Percentiles rank a stretch among this genome's conserved stretches.
Evolutionary conservation across 2,888 invertebrate species (phyloP).

Genomic region (Sinelater perroti): DNA sequence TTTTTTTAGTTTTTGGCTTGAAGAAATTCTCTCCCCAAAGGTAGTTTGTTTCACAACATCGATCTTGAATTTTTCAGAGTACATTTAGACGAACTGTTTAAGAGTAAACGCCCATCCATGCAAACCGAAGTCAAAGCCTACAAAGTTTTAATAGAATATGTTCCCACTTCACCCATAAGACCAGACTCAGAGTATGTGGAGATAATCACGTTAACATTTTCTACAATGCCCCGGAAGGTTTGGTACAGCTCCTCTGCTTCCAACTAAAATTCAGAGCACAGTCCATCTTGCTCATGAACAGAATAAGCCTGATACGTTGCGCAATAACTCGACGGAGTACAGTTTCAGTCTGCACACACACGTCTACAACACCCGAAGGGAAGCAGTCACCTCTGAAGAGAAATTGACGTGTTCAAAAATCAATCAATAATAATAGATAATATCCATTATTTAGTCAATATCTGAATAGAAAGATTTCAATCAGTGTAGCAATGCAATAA

Average conservation of each 20-base stretch:
- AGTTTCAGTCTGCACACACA: conserved; percentile 99
- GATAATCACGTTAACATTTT: conserved; percentile 99
- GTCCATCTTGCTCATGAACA: conserved; percentile 99
- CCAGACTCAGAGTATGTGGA: conserved; percentile 98
- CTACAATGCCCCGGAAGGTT: conserved; percentile 99
- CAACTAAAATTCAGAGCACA: conserved; percentile 95
- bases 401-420: conserved; percentile 99
- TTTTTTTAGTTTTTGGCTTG: conserved; percentile 95
- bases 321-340: conserved; percentile 99
- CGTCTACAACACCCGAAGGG: conserved; percentile 99
- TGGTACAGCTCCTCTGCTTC: conserved; percentile 98
- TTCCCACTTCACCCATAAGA: conserved; percentile 99
- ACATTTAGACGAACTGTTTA: conserved; percentile 99
- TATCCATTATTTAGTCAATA: too few relatives aligned
- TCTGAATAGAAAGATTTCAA: too few relatives aligned
- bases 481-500: too few relatives aligned
- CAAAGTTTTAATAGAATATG: too few relatives aligned
- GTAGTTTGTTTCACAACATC: conserved; percentile 93
- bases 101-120: conserved; percentile 99
- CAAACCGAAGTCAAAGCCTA: too few relatives aligned
- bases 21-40: conserved; percentile 99
- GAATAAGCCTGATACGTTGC: conserved; percentile 98
- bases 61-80: conserved; percentile 98
- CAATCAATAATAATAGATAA: too few relatives aligned
- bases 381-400: conserved; percentile 99